phyloP scores from a whole-genome alignment of 2,797 vertebrate genomes.

The Gymnodraco acuticeps region DNA sequence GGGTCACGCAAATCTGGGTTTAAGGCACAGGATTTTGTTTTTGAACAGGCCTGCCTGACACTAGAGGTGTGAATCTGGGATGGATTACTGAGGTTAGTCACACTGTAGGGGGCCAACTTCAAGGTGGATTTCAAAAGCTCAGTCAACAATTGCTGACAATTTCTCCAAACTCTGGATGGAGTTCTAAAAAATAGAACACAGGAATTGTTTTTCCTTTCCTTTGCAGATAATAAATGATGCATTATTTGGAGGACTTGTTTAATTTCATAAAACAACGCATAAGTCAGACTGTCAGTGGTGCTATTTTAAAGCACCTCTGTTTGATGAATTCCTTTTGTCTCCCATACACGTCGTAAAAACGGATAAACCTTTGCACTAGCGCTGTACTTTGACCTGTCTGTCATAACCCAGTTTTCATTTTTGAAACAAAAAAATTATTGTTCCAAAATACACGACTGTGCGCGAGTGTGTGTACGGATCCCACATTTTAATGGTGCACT shows the following conservation, averaged over 20 bases:
- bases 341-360: constrained; percentile 8
- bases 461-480: not conserved
- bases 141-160: constrained; percentile 13
- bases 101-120: constrained; percentile 2
- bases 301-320: not conserved
- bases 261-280: not conserved
- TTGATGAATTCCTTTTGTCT: constrained; percentile 1
- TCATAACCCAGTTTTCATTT: constrained; percentile 18
- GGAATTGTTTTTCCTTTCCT: not conserved
- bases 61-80: constrained; percentile 38
- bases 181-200: constrained; percentile 1
- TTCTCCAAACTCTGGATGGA: constrained; percentile 10
- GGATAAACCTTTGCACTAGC: not conserved
- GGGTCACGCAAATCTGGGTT: constrained; percentile 51
- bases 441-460: constrained; percentile 5
- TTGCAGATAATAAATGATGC: not conserved
- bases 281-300: not conserved
- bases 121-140: constrained; percentile 33
- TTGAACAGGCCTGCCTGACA: constrained; percentile 25
- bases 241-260: not conserved
- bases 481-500: constrained; percentile 10
- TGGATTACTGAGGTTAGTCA: constrained; percentile 52
- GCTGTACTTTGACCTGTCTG: constrained; percentile 17
- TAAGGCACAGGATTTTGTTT: constrained; percentile 49
- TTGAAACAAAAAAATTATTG: constrained; percentile 17